Evolutionary conservation across 2,113 vertebrate genomes (phyloP).

Genomic region (Eudyptes chrysolophus): DNA sequence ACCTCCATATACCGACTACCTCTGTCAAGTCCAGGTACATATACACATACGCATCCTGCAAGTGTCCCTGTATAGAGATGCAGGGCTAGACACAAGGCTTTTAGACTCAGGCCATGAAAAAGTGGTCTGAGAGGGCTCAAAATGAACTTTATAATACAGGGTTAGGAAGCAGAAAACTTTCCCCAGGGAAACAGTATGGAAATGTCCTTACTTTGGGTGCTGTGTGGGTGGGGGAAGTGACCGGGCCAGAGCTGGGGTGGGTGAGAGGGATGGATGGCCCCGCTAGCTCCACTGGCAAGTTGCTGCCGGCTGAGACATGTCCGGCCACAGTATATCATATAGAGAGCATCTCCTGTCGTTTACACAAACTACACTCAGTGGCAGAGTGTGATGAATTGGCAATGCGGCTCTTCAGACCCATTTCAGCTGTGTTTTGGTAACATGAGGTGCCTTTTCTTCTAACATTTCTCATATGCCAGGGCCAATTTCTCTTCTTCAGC

Average conservation of each 20-base stretch:
- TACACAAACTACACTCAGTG: not conserved
- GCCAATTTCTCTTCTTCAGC: not conserved
- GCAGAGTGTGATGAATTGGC: not conserved
- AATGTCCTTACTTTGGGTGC: not conserved
- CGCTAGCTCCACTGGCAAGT: not conserved
- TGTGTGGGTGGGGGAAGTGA: not conserved
- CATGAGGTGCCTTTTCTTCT: not conserved
- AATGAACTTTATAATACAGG: not conserved
- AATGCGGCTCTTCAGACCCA: rapidly evolving
- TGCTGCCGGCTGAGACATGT: not conserved
- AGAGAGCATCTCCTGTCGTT: not conserved
- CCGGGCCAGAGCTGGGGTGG: not conserved
- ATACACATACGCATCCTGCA: not conserved
- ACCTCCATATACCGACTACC: not conserved
- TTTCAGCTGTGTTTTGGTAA: constrained; percentile 26
- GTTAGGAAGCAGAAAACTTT: not conserved
- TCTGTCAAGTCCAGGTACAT: not conserved
- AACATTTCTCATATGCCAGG: not conserved
- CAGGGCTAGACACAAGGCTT: not conserved
- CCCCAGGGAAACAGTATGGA: not conserved
- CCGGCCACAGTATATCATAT: not conserved
- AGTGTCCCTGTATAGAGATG: not conserved
- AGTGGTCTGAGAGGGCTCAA: not conserved
- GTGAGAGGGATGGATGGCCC: not conserved
- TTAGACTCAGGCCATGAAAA: not conserved